These are phyloP conservation scores for Diarsia mendica DNA, from an alignment of 2,888 invertebrate genomes.

Conservation along the genomic window DNA sequence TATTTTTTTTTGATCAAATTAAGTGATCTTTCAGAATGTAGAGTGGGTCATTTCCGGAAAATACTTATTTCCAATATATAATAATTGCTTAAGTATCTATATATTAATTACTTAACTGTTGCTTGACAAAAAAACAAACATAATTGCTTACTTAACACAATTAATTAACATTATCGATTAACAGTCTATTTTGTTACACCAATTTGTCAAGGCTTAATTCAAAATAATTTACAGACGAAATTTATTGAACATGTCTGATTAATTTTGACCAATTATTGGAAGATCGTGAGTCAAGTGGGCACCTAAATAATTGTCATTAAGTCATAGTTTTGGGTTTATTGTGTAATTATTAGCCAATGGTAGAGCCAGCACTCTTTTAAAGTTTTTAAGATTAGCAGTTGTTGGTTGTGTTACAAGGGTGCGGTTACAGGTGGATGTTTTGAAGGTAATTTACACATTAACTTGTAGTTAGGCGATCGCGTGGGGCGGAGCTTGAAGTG, in stretches of 20 bases:
- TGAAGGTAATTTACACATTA: constrained; percentile 78
- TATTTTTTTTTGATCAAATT: neutral
- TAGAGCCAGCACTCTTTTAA: neutral
- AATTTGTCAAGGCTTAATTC: constrained; percentile 25
- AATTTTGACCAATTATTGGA: constrained; percentile 17
- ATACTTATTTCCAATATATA: constrained; percentile 9
- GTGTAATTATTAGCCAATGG: neutral
- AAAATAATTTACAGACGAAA: constrained; percentile 33
- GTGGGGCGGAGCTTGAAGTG: constrained; percentile 88
- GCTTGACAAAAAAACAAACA: constrained; percentile 20
- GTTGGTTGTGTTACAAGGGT: constrained; percentile 57
- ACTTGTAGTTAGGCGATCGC: constrained; percentile 83
- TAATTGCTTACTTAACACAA: constrained; percentile 33
- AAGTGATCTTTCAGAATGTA: constrained; percentile 13
- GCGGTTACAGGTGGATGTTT: constrained; percentile 73
- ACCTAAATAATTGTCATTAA: neutral
- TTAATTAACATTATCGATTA: constrained; percentile 42
- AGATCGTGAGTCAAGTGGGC: neutral
- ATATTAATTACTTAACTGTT: constrained; percentile 14
- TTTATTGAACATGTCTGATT: neutral
- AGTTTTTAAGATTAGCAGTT: neutral
- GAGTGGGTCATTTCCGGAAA: constrained; percentile 33
- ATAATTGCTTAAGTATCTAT: constrained; percentile 28
- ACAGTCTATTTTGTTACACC: constrained; percentile 26
- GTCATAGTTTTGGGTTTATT: constrained; percentile 7